phyloP scores from a whole-genome alignment of 2,888 invertebrate genomes.

The Metalampra italica region DNA sequence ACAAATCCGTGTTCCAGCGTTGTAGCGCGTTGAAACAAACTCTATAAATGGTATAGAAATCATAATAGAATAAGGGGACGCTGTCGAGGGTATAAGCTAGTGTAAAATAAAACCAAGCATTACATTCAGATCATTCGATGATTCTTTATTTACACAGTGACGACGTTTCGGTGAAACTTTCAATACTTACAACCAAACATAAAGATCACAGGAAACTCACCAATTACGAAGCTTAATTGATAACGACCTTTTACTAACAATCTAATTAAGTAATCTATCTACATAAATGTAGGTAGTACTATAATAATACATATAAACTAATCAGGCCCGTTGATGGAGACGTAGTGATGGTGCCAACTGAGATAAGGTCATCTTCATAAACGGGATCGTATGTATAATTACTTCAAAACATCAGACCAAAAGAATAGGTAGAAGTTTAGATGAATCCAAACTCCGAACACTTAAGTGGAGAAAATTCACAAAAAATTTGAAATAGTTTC shows the following conservation, averaged over 20 bases:
- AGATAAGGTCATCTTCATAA: constrained; percentile 19
- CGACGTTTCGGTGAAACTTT: constrained; percentile 46
- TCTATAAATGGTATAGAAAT: too few relatives aligned
- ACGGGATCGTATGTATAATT: constrained; percentile 10
- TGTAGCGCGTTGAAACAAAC: too few relatives aligned
- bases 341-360: neutral
- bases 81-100: too few relatives aligned
- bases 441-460: too few relatives aligned
- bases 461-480: too few relatives aligned
- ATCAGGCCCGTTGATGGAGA: constrained; percentile 25
- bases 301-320: neutral
- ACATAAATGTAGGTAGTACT: neutral
- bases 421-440: neutral
- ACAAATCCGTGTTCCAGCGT: too few relatives aligned
- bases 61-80: too few relatives aligned
- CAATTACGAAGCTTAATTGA: constrained; percentile 49
- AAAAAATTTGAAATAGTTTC: too few relatives aligned
- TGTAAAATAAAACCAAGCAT: constrained; percentile 47
- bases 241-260: constrained; percentile 35
- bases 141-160: constrained; percentile 75
- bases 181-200: constrained; percentile 53
- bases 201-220: constrained; percentile 61
- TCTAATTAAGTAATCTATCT: constrained; percentile 28
- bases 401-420: too few relatives aligned
- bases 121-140: constrained; percentile 77